Evolutionary conservation across 1,140 invertebrate genomes (phyloP), one percentile per base, ranked within the genome.

Genomic region (Eriosoma lanigerum): DNA sequence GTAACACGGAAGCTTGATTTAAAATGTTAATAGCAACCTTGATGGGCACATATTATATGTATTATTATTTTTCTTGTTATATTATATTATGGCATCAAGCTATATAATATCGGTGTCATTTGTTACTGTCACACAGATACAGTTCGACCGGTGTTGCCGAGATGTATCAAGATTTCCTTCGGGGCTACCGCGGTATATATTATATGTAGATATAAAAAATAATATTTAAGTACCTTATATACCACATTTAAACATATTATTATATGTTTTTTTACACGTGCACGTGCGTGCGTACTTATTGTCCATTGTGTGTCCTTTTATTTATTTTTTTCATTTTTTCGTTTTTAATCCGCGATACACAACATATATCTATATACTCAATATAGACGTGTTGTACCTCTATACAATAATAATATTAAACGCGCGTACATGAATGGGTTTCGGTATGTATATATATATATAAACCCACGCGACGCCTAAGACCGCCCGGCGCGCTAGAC

Each of bases 401-500:
- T 62, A 29, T n/a, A n/a, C n/a, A n/a, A n/a, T 62, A 62, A 62
- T 15, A 24, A 32, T 62, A 62, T 62, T 62, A 29, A 62, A 62
- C 26, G 60, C 26, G 60, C 13, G 26, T 62, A 26, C 12, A 62
- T 62, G 60, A 62, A 62, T 62, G 60, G 60, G 60, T 62, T 62
- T 62, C 15, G 24, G 32, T 38, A 38, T 8, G 3, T 38, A 8
- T 38, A 38, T 38, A 38, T 38, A 38, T 38, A 38, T 38, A 38
- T 38, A 38, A 38, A 38, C 32, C 32, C 32, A 78, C 75, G 75
- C 75, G 75, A 78, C 75, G 75, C 56, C 75, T 46, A 26, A 78
- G 75, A 78, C 75, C 75, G 75, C 75, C 75, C 75, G 75, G 75
- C 38, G 75, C 54, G 75, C 56, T 78, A 78, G 38, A 62, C 75